Evolutionary conservation across 2,797 vertebrate species (phyloP), one percentile per base, ranked within the genome.

Genomic region (Pristis pectinata): DNA sequence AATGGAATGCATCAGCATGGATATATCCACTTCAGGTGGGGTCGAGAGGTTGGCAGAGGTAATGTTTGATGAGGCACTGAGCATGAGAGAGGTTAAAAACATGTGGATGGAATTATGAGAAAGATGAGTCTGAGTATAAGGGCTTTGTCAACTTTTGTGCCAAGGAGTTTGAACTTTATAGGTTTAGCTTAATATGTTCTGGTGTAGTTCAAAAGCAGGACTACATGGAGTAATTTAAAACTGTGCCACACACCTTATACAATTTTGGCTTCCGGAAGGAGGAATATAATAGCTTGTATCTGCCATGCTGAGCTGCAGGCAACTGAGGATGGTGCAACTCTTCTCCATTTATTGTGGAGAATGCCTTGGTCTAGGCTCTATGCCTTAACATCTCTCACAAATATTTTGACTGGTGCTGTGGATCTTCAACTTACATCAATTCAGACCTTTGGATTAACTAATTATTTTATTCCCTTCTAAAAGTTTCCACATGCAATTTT

Each of bases 81-180:
- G 10, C 6, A 89, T 19, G 53, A 61, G 15, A 59, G 56, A 61
- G 30, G 11, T 10, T 87, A 56, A 61, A 61, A 61, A n/a, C 15
- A 15, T 61, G 30, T 34, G n/a, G 53, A 19, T 89, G 6, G 6
- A 44, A 83, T 49, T 49, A 41, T 34, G 19, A 22, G 85, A 37
- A 61, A 89, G 15, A 30, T 15, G n/a, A 59, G 34, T 15, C 30
- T 34, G 59, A 37, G 56, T 10, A 59, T 27, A 59, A 59, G 30
- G 11, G 83, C 27, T n/a, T 34, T 56, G 59, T 89, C 85, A 61
- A 89, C 56, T 34, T 10, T 13, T 87, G 83, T 89, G 56, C 24
- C 3, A 19, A 59, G 83, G 83, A 49, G 89, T 89, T 89, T 61
- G 85, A 89, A 89, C 85, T n/a, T 89, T 53, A 89, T 56, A 59